phyloP scores from a whole-genome alignment of 2,797 vertebrate genomes.

The Betta splendens region DNA sequence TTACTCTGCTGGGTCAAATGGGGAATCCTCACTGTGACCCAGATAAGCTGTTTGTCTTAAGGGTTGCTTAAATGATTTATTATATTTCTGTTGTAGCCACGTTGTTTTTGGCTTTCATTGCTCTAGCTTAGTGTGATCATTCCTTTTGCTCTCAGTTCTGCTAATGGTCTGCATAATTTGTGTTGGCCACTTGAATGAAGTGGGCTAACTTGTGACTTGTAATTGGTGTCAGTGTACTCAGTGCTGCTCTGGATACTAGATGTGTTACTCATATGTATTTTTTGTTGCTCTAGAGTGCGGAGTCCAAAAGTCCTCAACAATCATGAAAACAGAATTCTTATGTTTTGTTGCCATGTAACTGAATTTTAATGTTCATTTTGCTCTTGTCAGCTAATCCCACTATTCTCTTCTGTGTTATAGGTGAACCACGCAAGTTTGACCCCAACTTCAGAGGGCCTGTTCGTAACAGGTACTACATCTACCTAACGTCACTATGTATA shows the following conservation, averaged over 20 bases:
- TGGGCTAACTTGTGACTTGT: constrained; percentile 12
- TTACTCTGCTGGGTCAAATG: constrained; percentile 43
- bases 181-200: constrained; percentile 22
- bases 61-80: constrained; percentile 52
- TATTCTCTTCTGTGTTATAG: constrained; percentile 80
- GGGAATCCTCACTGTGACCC: constrained; percentile 41
- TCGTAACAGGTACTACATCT: constrained; percentile 85
- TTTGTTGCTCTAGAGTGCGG: not conserved
- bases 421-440: constrained; percentile 91
- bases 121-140: constrained; percentile 14
- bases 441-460: constrained; percentile 92
- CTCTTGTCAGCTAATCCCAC: constrained; percentile 4
- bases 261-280: not conserved
- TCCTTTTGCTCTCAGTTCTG: constrained; percentile 9
- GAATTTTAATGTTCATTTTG: not conserved
- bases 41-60: constrained; percentile 48
- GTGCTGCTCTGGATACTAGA: not conserved
- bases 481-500: not conserved
- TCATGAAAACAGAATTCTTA: not conserved
- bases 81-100: constrained; percentile 11
- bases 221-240: constrained; percentile 5
- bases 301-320: not conserved
- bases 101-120: constrained; percentile 29
- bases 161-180: constrained; percentile 40
- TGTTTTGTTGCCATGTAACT: not conserved